Evolutionary conservation across 2,888 invertebrate genomes (phyloP).

Genomic region (Gymnosoma rotundatum): DNA sequence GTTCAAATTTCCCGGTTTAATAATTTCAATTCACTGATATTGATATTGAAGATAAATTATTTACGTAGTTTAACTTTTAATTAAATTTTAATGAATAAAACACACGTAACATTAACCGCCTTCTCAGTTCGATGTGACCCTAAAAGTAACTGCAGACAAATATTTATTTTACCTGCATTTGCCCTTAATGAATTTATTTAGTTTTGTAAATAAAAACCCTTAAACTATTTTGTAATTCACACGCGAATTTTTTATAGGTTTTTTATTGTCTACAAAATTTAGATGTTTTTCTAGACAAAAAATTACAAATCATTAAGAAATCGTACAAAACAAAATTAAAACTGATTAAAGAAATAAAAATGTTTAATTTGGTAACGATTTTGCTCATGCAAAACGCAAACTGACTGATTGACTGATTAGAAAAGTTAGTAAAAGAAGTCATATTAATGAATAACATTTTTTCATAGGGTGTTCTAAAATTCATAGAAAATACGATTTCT

Average conservation of each 20-base stretch:
- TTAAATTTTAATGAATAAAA: no score
- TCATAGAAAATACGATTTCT: no score
- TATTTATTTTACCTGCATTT: not conserved
- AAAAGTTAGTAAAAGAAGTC: not conserved
- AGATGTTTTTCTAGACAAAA: not conserved
- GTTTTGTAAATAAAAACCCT: not conserved
- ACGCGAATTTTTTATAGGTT: conserved; percentile 42
- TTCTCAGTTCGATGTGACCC: no score
- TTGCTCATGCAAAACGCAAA: conserved; percentile 42
- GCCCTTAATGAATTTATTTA: conserved; percentile 8
- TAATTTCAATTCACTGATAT: no score
- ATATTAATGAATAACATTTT: not conserved
- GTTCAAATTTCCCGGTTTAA: no score
- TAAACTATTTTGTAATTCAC: conserved; percentile 49
- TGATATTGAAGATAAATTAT: no score
- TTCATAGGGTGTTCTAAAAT: no score
- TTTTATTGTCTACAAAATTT: not conserved
- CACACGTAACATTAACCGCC: no score
- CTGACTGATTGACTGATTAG: not conserved
- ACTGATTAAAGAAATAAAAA: conserved; percentile 32
- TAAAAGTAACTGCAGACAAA: not conserved
- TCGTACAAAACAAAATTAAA: not conserved
- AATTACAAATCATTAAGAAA: conserved; percentile 22
- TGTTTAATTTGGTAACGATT: conserved; percentile 51
- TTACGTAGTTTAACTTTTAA: no score